Percentiles rank a stretch among this genome's conserved stretches.
These are phyloP conservation scores for Mythimna loreyi DNA, from an alignment of 2,888 invertebrate species.

Conservation along the genomic window DNA sequence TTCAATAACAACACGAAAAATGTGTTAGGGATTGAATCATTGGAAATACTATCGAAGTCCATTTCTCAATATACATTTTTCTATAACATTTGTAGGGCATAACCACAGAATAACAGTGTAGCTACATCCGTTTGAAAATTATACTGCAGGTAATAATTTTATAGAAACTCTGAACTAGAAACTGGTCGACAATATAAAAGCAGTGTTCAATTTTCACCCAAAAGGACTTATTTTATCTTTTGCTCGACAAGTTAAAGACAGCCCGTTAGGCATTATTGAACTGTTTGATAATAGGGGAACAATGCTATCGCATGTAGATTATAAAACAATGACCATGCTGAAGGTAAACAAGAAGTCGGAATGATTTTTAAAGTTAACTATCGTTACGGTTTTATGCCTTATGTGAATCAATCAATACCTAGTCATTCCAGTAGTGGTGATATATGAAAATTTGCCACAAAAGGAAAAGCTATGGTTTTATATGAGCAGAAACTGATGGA, in stretches of 20 bases:
- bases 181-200: conserved; percentile 67
- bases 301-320: conserved; percentile 30
- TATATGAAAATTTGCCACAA: background rate
- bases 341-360: background rate
- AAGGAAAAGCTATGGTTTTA: too few species aligned
- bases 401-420: background rate
- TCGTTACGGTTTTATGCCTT: background rate
- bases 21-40: background rate
- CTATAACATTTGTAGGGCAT: conserved; percentile 56
- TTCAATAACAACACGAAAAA: conserved; percentile 7
- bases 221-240: conserved; percentile 69
- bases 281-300: conserved; percentile 37
- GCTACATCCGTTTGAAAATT: conserved; percentile 66
- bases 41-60: conserved; percentile 16
- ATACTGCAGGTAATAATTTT: conserved; percentile 76
- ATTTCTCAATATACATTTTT: conserved; percentile 31
- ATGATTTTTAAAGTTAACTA: background rate
- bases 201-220: conserved; percentile 74
- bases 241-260: conserved; percentile 57
- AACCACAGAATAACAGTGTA: too few species aligned
- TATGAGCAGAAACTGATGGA: too few species aligned
- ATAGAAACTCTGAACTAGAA: conserved; percentile 77
- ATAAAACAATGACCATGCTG: conserved; percentile 11
- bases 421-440: background rate
- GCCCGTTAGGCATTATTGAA: conserved; percentile 47